Evolutionary conservation across 2,888 invertebrate genomes (phyloP), one percentile per base, ranked within the genome.

Genomic region (Ormyrus labotus): DNA sequence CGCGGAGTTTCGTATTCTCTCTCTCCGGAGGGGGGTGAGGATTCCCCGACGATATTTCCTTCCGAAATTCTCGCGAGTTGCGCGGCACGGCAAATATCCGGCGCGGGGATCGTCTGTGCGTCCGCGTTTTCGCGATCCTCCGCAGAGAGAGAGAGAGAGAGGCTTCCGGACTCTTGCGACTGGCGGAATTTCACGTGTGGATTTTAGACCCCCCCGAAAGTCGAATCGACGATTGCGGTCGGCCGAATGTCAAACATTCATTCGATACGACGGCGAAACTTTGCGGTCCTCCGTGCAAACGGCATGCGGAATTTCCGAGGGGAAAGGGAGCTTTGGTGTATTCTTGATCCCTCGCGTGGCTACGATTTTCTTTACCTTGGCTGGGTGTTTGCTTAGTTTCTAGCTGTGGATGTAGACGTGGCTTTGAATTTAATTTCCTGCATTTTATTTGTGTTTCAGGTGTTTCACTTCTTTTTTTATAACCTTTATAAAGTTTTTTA

Each of bases 1-100:
- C 34, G 4, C 34, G 34, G 61, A 57, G 47, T 55, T 60, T 47
- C 58, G 70, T 58, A 65, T 78, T 61, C 75, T 63, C 70, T 63
- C 70, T 65, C 69, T 68, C 60, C 75, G 75, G 11, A 13, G 50
- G 61, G 50, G 11, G 63, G 57, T 47, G 55, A 0, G 10, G 13
- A 34, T 10, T 10, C 53, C 9, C 13, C 13, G 45, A 45, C 34
- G 67, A 71, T 34, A 34, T 68, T 78, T 73, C 72, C 73, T 73
- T 78, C 67, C 78, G 8, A 34, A 34, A 34, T 61, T 45, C 11
- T 71, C 48, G 67, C n/a, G 51, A 45, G 48, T 51, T 48, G n/a
- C 6, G 45, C 63, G 63, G 63, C 47, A 63, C 11, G 72, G 45
- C 72, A 55, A 63, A 13, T 45, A 73, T 73, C 53, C 73, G 34